These are phyloP conservation scores for Lasiurus cinereus DNA, from an alignment of 2,113 vertebrate genomes.

Conservation along the genomic window DNA sequence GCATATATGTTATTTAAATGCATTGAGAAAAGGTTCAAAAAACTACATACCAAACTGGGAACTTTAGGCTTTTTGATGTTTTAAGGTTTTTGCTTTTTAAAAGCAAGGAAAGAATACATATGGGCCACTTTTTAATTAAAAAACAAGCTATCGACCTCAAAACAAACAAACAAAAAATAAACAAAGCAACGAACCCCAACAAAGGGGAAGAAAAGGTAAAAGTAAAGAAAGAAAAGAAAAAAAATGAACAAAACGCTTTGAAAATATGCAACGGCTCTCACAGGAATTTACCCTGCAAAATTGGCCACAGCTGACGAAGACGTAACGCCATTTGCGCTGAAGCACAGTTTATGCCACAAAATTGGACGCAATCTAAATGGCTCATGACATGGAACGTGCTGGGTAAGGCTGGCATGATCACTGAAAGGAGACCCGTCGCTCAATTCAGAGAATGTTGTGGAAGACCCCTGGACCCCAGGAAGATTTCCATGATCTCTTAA, in stretches of 20 bases:
- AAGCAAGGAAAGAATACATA: background rate
- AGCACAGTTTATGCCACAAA: background rate
- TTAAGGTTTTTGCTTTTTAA: conserved; percentile 51
- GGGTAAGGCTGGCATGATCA: conserved; percentile 10
- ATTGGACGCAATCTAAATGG: background rate
- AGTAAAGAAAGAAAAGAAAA: background rate
- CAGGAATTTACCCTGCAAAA: background rate
- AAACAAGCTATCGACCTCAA: conserved; percentile 10
- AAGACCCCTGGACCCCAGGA: background rate
- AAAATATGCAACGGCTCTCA: background rate
- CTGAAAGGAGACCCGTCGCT: background rate
- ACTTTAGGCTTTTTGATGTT: background rate
- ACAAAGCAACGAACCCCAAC: background rate
- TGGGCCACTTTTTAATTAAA: background rate
- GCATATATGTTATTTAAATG: background rate
- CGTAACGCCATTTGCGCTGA: fast-evolving
- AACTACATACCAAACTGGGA: background rate
- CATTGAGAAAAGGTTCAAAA: background rate
- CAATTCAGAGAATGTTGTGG: background rate
- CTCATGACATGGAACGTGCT: background rate
- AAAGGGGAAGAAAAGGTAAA: background rate
- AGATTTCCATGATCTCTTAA: conserved; percentile 2
- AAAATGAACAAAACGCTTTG: conserved; percentile 38
- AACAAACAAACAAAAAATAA: background rate
- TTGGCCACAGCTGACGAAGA: background rate